Evolutionary conservation across 2,113 vertebrate genomes (phyloP).

Genomic region (Alethe diademata): DNA sequence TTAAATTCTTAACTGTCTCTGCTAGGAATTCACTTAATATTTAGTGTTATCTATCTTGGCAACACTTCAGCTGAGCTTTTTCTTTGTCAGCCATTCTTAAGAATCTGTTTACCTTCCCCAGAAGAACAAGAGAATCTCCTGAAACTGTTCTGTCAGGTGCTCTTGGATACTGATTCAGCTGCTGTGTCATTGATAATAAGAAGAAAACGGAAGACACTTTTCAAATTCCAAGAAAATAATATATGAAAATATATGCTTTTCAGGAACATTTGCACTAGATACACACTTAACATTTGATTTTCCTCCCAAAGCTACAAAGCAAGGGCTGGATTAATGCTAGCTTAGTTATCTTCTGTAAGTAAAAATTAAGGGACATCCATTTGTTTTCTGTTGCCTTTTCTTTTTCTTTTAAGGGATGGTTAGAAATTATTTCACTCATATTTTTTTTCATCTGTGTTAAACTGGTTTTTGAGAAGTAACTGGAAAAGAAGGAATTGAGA

Average conservation of each 20-base stretch:
- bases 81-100: not conserved
- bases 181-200: not conserved
- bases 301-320: not conserved
- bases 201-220: not conserved
- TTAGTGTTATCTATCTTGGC: not conserved
- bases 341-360: not conserved
- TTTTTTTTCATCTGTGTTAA: not conserved
- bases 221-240: not conserved
- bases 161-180: not conserved
- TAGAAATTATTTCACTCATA: not conserved
- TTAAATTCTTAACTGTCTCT: not conserved
- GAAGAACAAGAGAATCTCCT: not conserved
- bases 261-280: not conserved
- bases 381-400: not conserved
- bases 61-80: not conserved
- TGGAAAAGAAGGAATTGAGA: not conserved
- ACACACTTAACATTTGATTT: not conserved
- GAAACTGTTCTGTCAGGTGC: not conserved
- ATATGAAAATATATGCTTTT: not conserved
- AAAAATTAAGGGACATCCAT: not conserved
- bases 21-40: not conserved
- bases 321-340: not conserved
- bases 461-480: not conserved
- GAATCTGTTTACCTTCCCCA: not conserved
- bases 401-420: not conserved